Conservation (phyloP, 1,140 invertebrate species). For the Mactra quadrangularis region DNA sequence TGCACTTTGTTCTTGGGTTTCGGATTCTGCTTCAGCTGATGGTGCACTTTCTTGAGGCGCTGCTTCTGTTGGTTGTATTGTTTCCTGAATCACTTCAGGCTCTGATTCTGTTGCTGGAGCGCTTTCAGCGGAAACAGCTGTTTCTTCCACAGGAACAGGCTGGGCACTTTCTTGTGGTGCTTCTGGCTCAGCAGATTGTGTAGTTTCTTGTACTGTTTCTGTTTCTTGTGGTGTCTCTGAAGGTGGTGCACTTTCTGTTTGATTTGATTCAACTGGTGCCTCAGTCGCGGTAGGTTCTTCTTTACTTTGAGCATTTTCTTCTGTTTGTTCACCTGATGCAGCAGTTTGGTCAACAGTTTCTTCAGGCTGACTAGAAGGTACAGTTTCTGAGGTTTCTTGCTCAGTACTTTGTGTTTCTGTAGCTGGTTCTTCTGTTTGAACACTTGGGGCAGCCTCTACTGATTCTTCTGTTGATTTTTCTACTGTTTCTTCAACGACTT, state of each 20-base stretch:
- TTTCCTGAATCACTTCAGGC: no score
- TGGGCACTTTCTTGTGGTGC: not conserved
- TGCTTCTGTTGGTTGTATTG: no score
- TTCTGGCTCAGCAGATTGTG: not conserved
- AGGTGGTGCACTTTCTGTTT: no score
- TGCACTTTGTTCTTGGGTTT: no score
- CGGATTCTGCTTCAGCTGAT: no score
- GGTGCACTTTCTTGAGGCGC: no score
- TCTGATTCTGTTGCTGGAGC: not conserved
- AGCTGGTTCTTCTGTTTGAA: not conserved
- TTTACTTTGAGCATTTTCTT: not conserved
- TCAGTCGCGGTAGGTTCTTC: no score
- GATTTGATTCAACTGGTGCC: no score
- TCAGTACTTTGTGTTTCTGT: not conserved
- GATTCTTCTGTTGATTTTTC: not conserved
- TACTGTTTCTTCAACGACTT: not conserved
- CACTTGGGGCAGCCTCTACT: not conserved
- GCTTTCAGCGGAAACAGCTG: not conserved
- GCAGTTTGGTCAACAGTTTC: conserved; percentile 20
- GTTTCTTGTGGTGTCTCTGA: no score
- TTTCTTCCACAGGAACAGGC: not conserved
- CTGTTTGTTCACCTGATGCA: not conserved
- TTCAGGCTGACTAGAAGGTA: not conserved
- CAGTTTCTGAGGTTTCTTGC: not conserved
- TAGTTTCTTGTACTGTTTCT: not conserved